Percentiles rank a stretch among this genome's conserved stretches.
phyloP scores from a whole-genome alignment of 2,888 invertebrate genomes.

The Pachydiplax longipennis region DNA sequence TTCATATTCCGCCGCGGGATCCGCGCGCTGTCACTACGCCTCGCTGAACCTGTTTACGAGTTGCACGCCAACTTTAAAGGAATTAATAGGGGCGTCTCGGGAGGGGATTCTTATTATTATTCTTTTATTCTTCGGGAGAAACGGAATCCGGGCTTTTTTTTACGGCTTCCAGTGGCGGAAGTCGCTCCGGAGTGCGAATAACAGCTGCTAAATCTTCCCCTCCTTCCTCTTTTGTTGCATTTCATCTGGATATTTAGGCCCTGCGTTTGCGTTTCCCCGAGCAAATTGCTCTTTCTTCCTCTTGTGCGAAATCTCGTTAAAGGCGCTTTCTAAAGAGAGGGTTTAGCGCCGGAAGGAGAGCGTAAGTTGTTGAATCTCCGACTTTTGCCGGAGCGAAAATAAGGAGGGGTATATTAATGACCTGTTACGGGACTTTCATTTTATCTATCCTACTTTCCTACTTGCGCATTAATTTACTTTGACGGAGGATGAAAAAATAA shows the following conservation, averaged over 20 bases:
- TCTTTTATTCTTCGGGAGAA: conserved; percentile 8
- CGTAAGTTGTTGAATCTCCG: not conserved
- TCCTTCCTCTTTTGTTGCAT: conserved; percentile 5
- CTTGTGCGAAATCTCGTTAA: not conserved
- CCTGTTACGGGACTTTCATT: too few relatives aligned
- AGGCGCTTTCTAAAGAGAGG: not conserved
- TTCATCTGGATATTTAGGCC: conserved; percentile 3
- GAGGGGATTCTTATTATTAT: conserved; percentile 4
- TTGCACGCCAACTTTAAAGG: conserved; percentile 16
- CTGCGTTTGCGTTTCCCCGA: not conserved
- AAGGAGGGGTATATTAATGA: too few relatives aligned
- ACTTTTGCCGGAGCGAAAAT: not conserved
- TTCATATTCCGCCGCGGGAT: not conserved
- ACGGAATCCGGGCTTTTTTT: not conserved
- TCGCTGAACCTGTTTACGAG: not conserved
- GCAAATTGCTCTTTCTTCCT: not conserved
- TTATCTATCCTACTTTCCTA: too few relatives aligned
- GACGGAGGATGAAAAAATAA: too few relatives aligned
- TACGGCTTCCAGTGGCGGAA: not conserved
- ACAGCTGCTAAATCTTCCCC: not conserved
- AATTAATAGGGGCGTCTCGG: conserved; percentile 11
- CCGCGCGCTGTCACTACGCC: not conserved
- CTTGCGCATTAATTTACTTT: too few relatives aligned
- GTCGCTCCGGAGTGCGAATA: not conserved
- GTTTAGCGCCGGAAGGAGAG: not conserved